Evolutionary conservation across 2,113 vertebrate species (phyloP), one percentile per base, ranked within the genome.

Genomic region (Urocitellus parryii): DNA sequence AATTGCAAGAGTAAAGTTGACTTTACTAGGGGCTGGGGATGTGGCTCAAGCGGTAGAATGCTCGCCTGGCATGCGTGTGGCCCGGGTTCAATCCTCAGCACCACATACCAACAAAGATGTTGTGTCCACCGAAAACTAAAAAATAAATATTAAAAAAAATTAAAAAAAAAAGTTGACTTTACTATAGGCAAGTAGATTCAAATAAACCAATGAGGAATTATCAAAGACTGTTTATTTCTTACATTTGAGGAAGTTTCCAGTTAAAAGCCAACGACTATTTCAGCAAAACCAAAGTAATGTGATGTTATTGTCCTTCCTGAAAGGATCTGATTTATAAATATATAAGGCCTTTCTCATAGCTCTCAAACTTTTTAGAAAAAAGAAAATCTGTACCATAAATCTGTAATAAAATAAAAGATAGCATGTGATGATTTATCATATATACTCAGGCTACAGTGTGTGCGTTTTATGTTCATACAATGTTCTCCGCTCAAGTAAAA

Each of bases 261-360:
- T 88, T 96, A 88, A 96, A 96, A 97, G 16, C 68, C 90, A 90
- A 89, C 77, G 63, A 74, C 61, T 22, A 0, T 92, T 88, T 88
- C 81, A 97, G 63, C 76, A 92, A 97, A 97, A 95, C 27, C 74
- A 96, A 95, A 95, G 87, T 81, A 90, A 87, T 39, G 56, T 67
- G 73, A 80, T 73, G 68, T 68, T 88, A 45, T 42, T 95, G 74
- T 63, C 65, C 29, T 92, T 80, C 48, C 63, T 79, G 90, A 97
- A 90, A 85, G 91, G 76, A 90, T 90, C 85, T 86, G 73, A 90
- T 95, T 86, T 96, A 96, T 90, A 96, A 76, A 79, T 83, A 94
- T 45, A 77, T 37, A 90, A 63, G 37, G 65, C 73, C 92, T 93
- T 92, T 65, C 58, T 96, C 63, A 88, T 53, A 86, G 51, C 22